Base-by-base conservation (phyloP, 2,888 invertebrate species). In the Lamellibrachia satsuma region DNA sequence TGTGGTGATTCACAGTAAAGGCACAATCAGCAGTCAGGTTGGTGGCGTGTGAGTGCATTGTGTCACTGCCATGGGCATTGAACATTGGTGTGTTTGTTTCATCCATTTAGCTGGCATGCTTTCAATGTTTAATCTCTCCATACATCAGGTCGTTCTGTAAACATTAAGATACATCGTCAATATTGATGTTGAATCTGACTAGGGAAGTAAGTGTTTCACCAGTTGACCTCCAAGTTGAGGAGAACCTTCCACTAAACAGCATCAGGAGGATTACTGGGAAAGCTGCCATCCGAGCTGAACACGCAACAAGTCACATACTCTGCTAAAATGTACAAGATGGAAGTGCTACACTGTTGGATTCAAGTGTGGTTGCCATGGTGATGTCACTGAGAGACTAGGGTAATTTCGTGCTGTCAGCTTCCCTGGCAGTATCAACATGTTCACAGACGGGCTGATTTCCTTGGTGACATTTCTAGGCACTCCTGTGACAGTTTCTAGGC, bases 391-490 rank as follows among this genome's bases (percentile, higher is more conserved):
- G 75, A 11, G 75, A 75, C 75, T 75, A 39, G 39, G 39, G 75
- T 75, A 75, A 75, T 75, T 75, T 75, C 75, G 22, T 75, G 75
- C 75, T 75, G 75, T 75, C 75, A 75, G 75, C 75, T 22, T 75
- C 75, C n/a, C 6, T 75, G 75, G 75, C n/a, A 75, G 75, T 75
- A 75, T 75, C 75, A 75, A n/a, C 75, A 75, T 22, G 75, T 75
- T 22, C 75, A 75, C 22, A 75, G 22, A 75, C n/a, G n/a, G 22
- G n/a, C 75, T 75, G 75, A 75, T 75, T 75, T n/a, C 75, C 75
- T 75, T 75, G 15, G 75, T 75, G 75, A 75, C 75, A 75, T 75
- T n/a, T 75, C 75, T 75, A 75, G 75, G 75, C 75, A 75, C 75
- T 75, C 11, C 22, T 75, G 75, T 75, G 75, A 75, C 75, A 75